These are phyloP conservation scores for Mesopsocus fuscifrons DNA, from an alignment of 2,888 invertebrate genomes.

Conservation along the genomic window DNA sequence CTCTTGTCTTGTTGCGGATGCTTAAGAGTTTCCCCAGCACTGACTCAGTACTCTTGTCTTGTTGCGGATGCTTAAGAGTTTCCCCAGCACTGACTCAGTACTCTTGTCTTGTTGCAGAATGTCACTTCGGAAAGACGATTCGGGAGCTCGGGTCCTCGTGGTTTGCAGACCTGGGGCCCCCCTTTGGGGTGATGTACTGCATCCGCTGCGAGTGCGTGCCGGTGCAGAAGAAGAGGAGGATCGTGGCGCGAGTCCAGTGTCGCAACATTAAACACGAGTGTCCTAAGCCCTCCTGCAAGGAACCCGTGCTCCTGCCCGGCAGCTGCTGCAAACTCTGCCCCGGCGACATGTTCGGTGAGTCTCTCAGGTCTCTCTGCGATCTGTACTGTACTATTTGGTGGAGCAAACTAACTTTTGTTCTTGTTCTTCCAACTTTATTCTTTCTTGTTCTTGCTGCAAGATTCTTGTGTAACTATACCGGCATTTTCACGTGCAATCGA, in stretches of 20 bases:
- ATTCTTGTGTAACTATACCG: slow-evolving; percentile 7
- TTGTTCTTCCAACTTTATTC: slow-evolving; percentile 1
- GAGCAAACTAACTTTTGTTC: slow-evolving; percentile 12
- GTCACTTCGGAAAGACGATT: slow-evolving; percentile 73
- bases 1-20: too few species aligned
- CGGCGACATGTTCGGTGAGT: slow-evolving; percentile 53
- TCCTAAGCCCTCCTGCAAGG: slow-evolving; percentile 68
- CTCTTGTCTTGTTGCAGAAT: slow-evolving; percentile 61
- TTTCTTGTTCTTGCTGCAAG: neutral
- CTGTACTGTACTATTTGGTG: neutral
- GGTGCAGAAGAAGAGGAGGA: slow-evolving; percentile 75
- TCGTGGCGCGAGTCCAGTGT: slow-evolving; percentile 78
- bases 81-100: too few species aligned
- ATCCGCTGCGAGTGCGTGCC: slow-evolving; percentile 87
- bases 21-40: too few species aligned
- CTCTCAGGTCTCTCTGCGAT: slow-evolving; percentile 6
- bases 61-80: too few species aligned
- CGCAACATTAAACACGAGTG: slow-evolving; percentile 84
- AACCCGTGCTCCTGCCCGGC: slow-evolving; percentile 65
- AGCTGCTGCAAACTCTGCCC: slow-evolving; percentile 87
- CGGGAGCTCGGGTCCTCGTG: slow-evolving; percentile 78
- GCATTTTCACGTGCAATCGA: slow-evolving; percentile 6
- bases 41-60: too few species aligned
- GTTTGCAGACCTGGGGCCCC: slow-evolving; percentile 83
- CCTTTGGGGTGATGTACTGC: slow-evolving; percentile 88